Evolutionary conservation across 2,888 invertebrate genomes (phyloP), one percentile per base, ranked within the genome.

Genomic region (Sipha maydis): DNA sequence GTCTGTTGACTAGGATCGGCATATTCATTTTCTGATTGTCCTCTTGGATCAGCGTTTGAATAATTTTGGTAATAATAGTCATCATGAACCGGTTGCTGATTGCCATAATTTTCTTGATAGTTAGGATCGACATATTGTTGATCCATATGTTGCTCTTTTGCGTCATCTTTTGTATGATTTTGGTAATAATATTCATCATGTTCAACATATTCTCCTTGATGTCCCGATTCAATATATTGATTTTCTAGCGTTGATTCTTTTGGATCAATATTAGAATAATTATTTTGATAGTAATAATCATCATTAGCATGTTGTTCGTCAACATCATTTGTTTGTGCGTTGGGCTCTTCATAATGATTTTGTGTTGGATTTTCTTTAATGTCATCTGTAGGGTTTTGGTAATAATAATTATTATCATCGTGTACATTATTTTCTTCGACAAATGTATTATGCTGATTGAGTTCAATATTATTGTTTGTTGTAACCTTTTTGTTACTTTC

Each of bases 161-260:
- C 7, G 3, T 41, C 41, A 38, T 67, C 48, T 54, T 48, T 19
- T 1, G 19, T 28, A 28, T 67, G 67, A n/a, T 85, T 41, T 76
- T 76, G 76, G 17, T 85, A 85, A n/a, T 85, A 85, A 85, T 85
- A 85, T 14, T 67, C 84, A 28, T 34, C 56, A 3, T 85, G n/a
- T 4, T 76, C 61, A 1, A 9, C 31, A 25, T 85, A 61, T 31
- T 48, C 76, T 48, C 41, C 41, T 67, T 67, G 28, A 14, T 28
- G n/a, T 28, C 0, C 61, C 1, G 21, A 3, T 25, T 41, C 41
- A 11, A 28, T 21, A 8, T 75, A 75, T 38, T 83, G 75, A 38
- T 83, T 67, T 80, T 80, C 67, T 25, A n/a, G 73, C 48, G 14
- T 48, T 31, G 56, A 54, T 73, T 73, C 54, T 73, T 83, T 67